Conservation (phyloP, 2,113 vertebrate genomes). For the Callopanchax toddi region DNA sequence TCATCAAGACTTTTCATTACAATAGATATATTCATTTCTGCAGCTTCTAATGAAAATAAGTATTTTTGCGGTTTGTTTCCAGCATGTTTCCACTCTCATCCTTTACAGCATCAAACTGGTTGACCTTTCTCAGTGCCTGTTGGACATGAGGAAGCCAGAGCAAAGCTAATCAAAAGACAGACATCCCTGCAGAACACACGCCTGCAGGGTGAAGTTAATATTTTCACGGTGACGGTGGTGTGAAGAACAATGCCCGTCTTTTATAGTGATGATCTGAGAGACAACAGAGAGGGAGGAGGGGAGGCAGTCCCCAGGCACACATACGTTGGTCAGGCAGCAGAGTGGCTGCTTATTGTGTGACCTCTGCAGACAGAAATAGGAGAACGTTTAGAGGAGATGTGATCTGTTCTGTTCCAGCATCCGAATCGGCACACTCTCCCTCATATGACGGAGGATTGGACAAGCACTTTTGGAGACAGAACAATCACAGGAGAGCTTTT, state of each 20-base stretch:
- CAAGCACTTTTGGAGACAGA: slow-evolving; percentile 19
- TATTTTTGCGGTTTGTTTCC: too few species aligned
- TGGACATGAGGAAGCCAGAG: slow-evolving; percentile 4
- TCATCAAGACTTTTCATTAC: too few species aligned
- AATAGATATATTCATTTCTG: too few species aligned
- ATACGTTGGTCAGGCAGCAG: slow-evolving; percentile 33
- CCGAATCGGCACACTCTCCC: slow-evolving; percentile 21
- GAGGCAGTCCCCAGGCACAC: slow-evolving; percentile 31
- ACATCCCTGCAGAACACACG: slow-evolving; percentile 16
- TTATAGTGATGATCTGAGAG: slow-evolving; percentile 39
- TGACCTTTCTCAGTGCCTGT: slow-evolving; percentile 41
- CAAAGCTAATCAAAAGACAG: slow-evolving; percentile 25
- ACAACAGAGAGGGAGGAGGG: slow-evolving; percentile 18
- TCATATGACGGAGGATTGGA: slow-evolving; percentile 53
- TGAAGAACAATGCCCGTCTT: slow-evolving; percentile 55
- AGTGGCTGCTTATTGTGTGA: slow-evolving; percentile 39
- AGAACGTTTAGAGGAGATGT: slow-evolving; percentile 35
- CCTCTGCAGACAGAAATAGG: slow-evolving; percentile 45
- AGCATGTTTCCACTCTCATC: not conserved
- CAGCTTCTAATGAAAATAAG: too few species aligned
- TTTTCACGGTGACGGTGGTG: slow-evolving; percentile 33
- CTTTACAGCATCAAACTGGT: slow-evolving; percentile 12
- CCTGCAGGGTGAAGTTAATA: slow-evolving; percentile 31
- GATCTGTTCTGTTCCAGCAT: slow-evolving; percentile 33
- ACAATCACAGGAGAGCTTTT: slow-evolving; percentile 13